phyloP scores from a whole-genome alignment of 2,113 vertebrate genomes.

The Dicerorhinus sumatrensis region DNA sequence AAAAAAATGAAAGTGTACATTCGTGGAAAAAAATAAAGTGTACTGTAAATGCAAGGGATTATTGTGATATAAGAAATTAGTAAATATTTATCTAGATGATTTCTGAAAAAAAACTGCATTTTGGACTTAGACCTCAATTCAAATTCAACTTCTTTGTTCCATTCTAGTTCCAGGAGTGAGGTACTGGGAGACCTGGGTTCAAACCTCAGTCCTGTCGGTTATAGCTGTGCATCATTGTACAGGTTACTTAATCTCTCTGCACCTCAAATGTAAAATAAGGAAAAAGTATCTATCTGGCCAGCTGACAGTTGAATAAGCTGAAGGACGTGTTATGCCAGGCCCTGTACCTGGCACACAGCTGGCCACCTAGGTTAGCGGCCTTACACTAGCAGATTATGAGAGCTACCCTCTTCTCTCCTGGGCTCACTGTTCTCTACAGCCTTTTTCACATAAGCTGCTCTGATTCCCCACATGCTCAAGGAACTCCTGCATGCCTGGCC shows the following conservation, averaged over 20 bases:
- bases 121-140: constrained; percentile 45
- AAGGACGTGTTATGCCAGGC: neutral
- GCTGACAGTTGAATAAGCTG: neutral
- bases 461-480: neutral
- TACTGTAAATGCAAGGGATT: neutral
- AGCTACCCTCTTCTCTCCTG: neutral
- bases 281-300: neutral
- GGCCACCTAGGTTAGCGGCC: neutral
- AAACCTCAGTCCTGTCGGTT: neutral
- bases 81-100: constrained; percentile 22
- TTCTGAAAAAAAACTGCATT: constrained; percentile 37
- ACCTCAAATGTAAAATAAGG: neutral
- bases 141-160: neutral
- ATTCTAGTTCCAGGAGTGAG: neutral
- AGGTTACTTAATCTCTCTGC: neutral
- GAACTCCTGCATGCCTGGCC: neutral
- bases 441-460: neutral
- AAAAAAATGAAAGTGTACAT: neutral
- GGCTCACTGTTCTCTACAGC: neutral
- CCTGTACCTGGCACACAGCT: neutral
- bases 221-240: neutral
- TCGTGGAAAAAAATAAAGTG: neutral
- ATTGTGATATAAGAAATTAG: neutral
- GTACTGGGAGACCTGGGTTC: neutral
- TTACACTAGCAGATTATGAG: neutral